Conservation (phyloP, 2,888 invertebrate genomes). For the Malthinus flaveolus region DNA sequence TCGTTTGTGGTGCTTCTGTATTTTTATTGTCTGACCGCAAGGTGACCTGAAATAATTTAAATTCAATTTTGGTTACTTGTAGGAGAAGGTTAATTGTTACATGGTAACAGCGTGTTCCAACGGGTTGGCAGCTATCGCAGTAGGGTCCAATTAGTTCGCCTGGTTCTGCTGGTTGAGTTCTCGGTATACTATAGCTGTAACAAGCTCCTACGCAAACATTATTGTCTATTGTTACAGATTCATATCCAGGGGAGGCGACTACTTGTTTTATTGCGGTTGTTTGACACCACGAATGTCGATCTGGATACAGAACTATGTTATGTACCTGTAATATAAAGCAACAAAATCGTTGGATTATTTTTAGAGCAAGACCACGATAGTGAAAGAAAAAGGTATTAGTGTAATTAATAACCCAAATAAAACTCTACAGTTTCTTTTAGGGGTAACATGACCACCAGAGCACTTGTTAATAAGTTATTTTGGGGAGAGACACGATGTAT, state of each 20-base stretch:
- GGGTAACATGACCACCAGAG: too few species aligned
- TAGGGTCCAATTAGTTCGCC: slow-evolving; percentile 67
- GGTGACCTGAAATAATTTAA: slow-evolving; percentile 56
- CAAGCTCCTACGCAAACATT: slow-evolving; percentile 73
- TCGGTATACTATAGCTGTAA: slow-evolving; percentile 71
- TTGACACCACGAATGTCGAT: slow-evolving; percentile 72
- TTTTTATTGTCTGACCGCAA: slow-evolving; percentile 60
- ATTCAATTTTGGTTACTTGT: not conserved
- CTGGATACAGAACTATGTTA: slow-evolving; percentile 70
- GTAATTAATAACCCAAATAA: too few species aligned
- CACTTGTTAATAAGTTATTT: too few species aligned
- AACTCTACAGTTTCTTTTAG: too few species aligned
- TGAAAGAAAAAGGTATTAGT: too few species aligned
- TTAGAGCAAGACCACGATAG: too few species aligned
- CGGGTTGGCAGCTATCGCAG: slow-evolving; percentile 71
- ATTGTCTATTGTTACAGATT: slow-evolving; percentile 67
- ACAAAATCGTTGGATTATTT: too few species aligned
- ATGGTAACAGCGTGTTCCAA: slow-evolving; percentile 66
- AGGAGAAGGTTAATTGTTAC: slow-evolving; percentile 47
- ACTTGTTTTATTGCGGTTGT: slow-evolving; percentile 70
- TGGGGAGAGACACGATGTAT: too few species aligned
- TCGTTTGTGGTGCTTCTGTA: slow-evolving; percentile 55
- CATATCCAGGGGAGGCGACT: slow-evolving; percentile 66
- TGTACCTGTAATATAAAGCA: slow-evolving; percentile 67
- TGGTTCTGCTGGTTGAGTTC: slow-evolving; percentile 68